phyloP scores from a whole-genome alignment of 2,113 vertebrate species.

The Petromus typicus region DNA sequence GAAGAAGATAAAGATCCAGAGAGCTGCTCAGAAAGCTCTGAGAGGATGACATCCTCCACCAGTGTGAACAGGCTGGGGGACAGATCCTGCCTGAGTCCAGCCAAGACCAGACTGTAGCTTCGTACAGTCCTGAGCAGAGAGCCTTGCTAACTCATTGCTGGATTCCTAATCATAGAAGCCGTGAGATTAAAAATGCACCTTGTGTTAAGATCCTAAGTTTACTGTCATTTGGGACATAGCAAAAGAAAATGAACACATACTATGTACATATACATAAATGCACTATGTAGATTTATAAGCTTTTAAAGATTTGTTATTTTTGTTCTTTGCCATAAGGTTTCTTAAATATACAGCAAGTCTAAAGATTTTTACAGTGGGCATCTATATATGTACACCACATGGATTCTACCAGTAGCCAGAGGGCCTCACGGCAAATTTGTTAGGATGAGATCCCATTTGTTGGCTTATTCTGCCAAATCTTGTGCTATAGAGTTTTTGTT shows the following conservation, averaged over 20 bases:
- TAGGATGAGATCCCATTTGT: too few relatives aligned
- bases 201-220: not conserved
- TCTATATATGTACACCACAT: not conserved
- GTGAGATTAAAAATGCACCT: not conserved
- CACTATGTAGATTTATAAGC: not conserved
- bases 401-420: not conserved
- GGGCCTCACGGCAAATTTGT: too few relatives aligned
- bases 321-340: not conserved
- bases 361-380: not conserved
- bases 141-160: not conserved
- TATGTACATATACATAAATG: not conserved
- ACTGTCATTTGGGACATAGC: not conserved
- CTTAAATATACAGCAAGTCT: not conserved
- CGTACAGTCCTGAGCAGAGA: not conserved
- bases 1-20: not conserved
- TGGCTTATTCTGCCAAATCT: too few relatives aligned
- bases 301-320: not conserved
- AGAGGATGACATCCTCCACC: not conserved
- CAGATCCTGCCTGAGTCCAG: not conserved
- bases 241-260: not conserved
- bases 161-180: not conserved
- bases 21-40: not conserved
- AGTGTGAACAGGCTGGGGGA: not conserved
- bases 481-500: too few relatives aligned
- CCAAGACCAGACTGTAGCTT: not conserved